Conservation (phyloP, 2,113 vertebrate genomes). For the Pimephales promelas region DNA sequence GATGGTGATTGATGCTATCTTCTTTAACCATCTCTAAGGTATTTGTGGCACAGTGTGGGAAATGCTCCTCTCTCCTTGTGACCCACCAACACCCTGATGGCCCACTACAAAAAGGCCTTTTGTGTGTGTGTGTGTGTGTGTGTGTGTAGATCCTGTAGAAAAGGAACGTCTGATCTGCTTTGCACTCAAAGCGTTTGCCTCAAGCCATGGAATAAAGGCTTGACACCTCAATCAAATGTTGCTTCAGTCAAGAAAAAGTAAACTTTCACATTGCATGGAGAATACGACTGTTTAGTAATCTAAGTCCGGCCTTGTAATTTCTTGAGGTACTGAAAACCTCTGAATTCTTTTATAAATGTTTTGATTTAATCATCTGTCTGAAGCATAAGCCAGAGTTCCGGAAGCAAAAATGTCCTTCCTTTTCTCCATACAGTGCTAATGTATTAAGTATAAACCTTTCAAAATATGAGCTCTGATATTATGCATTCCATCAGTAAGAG, state of each 20-base stretch:
- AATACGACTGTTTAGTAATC: neutral
- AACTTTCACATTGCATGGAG: neutral
- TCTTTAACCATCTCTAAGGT: slow-evolving; percentile 15
- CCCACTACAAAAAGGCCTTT: neutral
- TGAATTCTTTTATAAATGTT: neutral
- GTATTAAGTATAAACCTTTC: neutral
- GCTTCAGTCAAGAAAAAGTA: slow-evolving; percentile 47
- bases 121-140: neutral
- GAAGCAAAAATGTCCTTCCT: neutral
- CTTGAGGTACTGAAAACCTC: neutral
- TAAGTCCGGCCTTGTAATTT: neutral
- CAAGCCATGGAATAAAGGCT: slow-evolving; percentile 51
- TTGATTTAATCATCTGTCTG: neutral
- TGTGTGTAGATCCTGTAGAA: slow-evolving; percentile 9
- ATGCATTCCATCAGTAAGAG: no score
- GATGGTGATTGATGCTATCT: slow-evolving; percentile 19
- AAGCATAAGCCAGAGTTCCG: no score
- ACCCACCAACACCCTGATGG: neutral
- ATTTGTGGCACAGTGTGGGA: neutral
- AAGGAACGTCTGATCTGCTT: slow-evolving; percentile 36
- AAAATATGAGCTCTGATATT: no score
- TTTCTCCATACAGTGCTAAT: neutral
- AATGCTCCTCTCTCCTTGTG: slow-evolving; percentile 2
- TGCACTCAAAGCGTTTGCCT: slow-evolving; percentile 48
- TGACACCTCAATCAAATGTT: slow-evolving; percentile 46